Percentiles rank a stretch among this genome's conserved stretches.
Evolutionary conservation across 2,797 vertebrate genomes (phyloP).

Genomic region (Catamblyrhynchus diadema): DNA sequence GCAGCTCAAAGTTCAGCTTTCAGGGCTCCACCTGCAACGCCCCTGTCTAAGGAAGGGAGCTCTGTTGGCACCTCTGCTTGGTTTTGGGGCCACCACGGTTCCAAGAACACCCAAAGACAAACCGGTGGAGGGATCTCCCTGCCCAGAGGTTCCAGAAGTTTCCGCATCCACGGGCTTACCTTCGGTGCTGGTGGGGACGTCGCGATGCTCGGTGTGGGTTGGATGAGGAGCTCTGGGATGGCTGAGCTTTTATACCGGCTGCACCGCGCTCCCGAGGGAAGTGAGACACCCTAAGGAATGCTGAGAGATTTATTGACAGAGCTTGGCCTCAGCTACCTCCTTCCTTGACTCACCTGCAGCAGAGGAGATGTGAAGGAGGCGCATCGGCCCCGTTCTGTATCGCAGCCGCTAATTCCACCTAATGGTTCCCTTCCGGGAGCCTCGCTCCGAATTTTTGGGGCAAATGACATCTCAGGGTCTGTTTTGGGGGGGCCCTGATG

Average conservation of each 20-base stretch:
- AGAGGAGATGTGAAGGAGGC: background rate
- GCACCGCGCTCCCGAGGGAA: background rate
- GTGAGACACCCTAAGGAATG: slow-evolving; percentile 58
- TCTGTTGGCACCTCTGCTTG: background rate
- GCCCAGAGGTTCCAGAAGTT: accelerated
- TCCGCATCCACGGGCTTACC: background rate
- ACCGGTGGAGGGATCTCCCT: background rate
- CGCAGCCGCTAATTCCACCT: background rate
- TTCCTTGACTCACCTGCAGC: background rate
- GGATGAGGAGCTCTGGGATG: background rate
- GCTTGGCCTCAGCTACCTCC: background rate
- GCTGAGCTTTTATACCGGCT: background rate
- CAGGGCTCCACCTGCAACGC: background rate
- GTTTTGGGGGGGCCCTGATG: accelerated
- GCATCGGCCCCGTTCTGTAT: background rate
- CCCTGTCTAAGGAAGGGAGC: background rate
- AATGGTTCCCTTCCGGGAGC: background rate
- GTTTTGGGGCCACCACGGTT: accelerated
- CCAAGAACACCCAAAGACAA: background rate
- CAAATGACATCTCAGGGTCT: accelerated
- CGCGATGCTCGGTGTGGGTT: accelerated
- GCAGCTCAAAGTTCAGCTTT: background rate
- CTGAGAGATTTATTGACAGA: background rate
- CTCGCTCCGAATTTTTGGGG: accelerated
- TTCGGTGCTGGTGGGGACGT: background rate